These are phyloP conservation scores for Palythoa grandiflora DNA, from an alignment of 92 coral and sea anemone species.

Conservation along the genomic window DNA sequence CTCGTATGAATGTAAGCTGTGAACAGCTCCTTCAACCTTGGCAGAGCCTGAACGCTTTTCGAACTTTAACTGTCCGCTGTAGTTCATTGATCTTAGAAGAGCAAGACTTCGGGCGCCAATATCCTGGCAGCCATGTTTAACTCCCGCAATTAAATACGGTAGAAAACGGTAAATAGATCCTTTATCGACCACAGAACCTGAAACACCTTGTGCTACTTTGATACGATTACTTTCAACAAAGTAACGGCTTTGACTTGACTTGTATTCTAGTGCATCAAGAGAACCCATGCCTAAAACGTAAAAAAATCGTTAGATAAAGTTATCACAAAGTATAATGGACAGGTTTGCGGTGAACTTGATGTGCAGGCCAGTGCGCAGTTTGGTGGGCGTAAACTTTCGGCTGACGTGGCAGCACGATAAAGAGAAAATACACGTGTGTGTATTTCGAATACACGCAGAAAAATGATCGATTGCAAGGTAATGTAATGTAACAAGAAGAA, in stretches of 20 bases:
- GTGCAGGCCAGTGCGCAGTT: no score
- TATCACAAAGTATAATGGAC: not conserved
- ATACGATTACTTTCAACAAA: slow-evolving; percentile 85
- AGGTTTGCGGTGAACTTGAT: no score
- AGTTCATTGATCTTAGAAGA: slow-evolving; percentile 89
- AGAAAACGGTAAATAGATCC: slow-evolving; percentile 89
- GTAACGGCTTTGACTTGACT: slow-evolving; percentile 95
- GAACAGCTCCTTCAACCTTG: slow-evolving; percentile 90
- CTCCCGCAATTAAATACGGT: slow-evolving; percentile 87
- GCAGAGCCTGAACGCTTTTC: slow-evolving; percentile 90
- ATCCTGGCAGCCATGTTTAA: slow-evolving; percentile 99
- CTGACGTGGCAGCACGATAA: no score
- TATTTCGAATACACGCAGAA: no score
- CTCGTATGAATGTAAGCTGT: slow-evolving; percentile 95
- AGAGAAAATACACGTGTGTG: no score
- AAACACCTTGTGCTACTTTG: slow-evolving; percentile 97
- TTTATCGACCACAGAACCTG: slow-evolving; percentile 96
- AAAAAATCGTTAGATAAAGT: not conserved
- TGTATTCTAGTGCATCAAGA: slow-evolving; percentile 87
- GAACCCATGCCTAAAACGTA: slow-evolving; percentile 91
- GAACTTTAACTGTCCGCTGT: slow-evolving; percentile 91
- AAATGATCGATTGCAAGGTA: no score
- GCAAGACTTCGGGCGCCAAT: slow-evolving; percentile 90
- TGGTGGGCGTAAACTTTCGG: no score
- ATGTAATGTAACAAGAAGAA: no score